Percentiles rank a stretch among this genome's conserved stretches.
Evolutionary conservation across 2,113 vertebrate genomes (phyloP).

Genomic region (Turdus rufiventris): DNA sequence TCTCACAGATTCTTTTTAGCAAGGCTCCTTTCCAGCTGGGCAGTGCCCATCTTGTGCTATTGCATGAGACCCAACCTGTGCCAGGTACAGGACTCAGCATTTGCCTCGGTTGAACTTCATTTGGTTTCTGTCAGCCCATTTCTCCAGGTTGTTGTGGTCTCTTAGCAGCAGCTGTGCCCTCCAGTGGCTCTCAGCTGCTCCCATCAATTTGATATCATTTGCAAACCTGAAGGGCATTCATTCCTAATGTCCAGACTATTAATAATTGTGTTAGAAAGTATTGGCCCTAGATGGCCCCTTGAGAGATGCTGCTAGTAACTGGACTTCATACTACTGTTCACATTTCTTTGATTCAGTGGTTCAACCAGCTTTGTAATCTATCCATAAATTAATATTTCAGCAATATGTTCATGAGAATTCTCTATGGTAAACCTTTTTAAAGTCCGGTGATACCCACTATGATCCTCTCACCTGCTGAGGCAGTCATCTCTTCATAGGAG

Average conservation of each 20-base stretch:
- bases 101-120: neutral
- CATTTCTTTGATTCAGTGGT: neutral
- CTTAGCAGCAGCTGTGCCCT: neutral
- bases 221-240: neutral
- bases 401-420: neutral
- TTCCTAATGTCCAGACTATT: neutral
- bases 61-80: neutral
- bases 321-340: neutral
- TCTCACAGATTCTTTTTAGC: neutral
- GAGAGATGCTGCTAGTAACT: neutral
- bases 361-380: neutral
- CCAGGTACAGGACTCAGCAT: neutral
- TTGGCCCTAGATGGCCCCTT: neutral
- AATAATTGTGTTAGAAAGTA: neutral
- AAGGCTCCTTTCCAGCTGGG: neutral
- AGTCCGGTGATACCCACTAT: neutral
- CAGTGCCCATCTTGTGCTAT: neutral
- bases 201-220: neutral
- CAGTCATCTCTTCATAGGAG: neutral
- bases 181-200: neutral
- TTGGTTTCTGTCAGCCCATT: neutral
- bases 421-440: neutral
- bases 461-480: neutral
- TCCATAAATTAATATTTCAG: neutral
- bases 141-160: neutral